phyloP scores from a whole-genome alignment of 1,140 invertebrate genomes.

The Drosophila triauraria region DNA sequence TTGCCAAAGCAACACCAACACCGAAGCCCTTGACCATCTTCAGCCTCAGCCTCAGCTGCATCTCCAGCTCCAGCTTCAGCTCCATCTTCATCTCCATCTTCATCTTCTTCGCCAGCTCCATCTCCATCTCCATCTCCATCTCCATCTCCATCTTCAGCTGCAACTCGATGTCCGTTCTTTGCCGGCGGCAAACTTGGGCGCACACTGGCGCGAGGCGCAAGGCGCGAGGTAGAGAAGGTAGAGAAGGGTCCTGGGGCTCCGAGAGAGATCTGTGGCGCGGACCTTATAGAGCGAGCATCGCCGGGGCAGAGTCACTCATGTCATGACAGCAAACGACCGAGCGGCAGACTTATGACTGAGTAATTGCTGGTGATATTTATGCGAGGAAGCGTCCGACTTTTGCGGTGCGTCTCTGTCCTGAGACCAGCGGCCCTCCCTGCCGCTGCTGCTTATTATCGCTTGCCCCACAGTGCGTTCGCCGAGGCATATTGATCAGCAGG shows the following conservation, averaged over 20 bases:
- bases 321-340: conserved; percentile 82
- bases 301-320: conserved; percentile 78
- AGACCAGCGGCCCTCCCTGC: background rate
- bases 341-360: conserved; percentile 85
- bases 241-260: background rate
- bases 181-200: conserved; percentile 68
- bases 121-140: conserved; percentile 15
- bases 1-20: conserved; percentile 75
- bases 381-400: conserved; percentile 81
- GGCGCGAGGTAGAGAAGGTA: background rate
- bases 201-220: conserved; percentile 20
- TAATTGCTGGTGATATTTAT: conserved; percentile 85
- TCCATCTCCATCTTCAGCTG: conserved; percentile 37
- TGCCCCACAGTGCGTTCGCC: conserved; percentile 55
- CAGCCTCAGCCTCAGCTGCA: conserved; percentile 4
- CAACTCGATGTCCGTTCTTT: conserved; percentile 53
- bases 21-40: conserved; percentile 31
- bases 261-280: conserved; percentile 64
- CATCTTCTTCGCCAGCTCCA: conserved; percentile 33
- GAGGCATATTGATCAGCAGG: conserved; percentile 58
- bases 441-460: conserved; percentile 65
- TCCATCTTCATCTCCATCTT: conserved; percentile 17
- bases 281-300: conserved; percentile 73
- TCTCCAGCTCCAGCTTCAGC: conserved; percentile 6
- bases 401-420: conserved; percentile 29